Evolutionary conservation across 2,888 invertebrate species (phyloP).

Genomic region (Chydorus sphaericus): DNA sequence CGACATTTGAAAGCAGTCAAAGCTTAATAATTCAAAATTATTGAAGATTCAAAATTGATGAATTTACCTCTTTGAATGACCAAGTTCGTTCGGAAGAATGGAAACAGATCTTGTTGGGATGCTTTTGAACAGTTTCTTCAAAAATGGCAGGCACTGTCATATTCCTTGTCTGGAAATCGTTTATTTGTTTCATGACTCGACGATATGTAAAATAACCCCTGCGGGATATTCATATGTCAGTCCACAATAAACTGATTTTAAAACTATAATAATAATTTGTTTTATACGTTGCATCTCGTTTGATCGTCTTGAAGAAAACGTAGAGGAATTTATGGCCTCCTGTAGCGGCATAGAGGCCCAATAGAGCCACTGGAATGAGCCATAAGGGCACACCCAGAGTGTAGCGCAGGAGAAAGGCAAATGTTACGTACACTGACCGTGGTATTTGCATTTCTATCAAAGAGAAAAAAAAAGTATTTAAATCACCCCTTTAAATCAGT

Average conservation of each 20-base stretch:
- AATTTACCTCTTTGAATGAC: constrained; percentile 70
- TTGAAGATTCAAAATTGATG: no score
- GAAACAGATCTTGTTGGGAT: constrained; percentile 72
- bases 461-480: no score
- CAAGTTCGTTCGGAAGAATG: constrained; percentile 66
- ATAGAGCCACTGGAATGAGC: constrained; percentile 5
- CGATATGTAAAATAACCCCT: no score
- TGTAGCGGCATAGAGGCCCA: not conserved
- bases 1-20: no score
- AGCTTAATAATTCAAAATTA: no score
- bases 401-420: constrained; percentile 6
- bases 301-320: constrained; percentile 51
- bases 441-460: no score
- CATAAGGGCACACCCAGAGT: constrained; percentile 6
- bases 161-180: no score
- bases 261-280: no score
- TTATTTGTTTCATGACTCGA: no score
- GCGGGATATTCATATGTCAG: no score
- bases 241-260: no score
- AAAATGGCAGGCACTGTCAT: constrained; percentile 66
- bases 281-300: constrained; percentile 61
- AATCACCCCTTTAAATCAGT: no score
- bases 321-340: constrained; percentile 61
- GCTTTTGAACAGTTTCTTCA: constrained; percentile 50
- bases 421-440: constrained; percentile 9